Conservation (phyloP, 1,140 invertebrate species). For the Geopemphigus sp. region DNA sequence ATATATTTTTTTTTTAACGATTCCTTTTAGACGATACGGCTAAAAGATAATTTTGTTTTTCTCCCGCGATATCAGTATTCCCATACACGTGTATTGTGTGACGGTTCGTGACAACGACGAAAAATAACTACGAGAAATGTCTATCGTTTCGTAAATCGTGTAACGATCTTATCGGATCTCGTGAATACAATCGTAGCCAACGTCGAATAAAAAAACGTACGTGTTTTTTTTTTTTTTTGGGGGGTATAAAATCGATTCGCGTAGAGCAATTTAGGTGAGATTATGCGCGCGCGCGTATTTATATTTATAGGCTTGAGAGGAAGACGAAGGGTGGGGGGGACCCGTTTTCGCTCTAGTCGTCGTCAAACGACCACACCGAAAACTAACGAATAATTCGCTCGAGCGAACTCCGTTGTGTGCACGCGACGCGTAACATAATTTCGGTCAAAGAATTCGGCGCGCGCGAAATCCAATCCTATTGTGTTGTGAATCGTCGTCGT, state of each 20-base stretch:
- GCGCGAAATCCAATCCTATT: slow-evolving; percentile 39
- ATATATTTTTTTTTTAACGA: neutral
- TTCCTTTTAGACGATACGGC: neutral
- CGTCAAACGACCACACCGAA: slow-evolving; percentile 25
- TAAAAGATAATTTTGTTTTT: neutral
- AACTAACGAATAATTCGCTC: slow-evolving; percentile 21
- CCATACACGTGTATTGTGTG: neutral
- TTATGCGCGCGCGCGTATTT: neutral
- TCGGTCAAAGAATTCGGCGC: slow-evolving; percentile 41
- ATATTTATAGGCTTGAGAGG: too few species aligned
- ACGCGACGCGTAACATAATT: neutral
- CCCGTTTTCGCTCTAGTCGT: neutral
- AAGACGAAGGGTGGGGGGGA: too few species aligned
- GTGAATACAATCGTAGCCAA: neutral
- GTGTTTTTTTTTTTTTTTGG: neutral
- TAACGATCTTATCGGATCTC: slow-evolving; percentile 1
- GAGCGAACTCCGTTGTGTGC: neutral
- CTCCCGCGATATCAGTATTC: neutral
- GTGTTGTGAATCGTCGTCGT: neutral
- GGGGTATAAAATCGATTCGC: neutral
- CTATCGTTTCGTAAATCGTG: slow-evolving; percentile 8
- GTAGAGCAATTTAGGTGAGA: slow-evolving; percentile 25
- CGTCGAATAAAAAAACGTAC: neutral
- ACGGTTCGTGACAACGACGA: neutral
- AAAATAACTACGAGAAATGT: neutral